phyloP scores from a whole-genome alignment of 2,888 invertebrate species.

The Heliconius aoede region DNA sequence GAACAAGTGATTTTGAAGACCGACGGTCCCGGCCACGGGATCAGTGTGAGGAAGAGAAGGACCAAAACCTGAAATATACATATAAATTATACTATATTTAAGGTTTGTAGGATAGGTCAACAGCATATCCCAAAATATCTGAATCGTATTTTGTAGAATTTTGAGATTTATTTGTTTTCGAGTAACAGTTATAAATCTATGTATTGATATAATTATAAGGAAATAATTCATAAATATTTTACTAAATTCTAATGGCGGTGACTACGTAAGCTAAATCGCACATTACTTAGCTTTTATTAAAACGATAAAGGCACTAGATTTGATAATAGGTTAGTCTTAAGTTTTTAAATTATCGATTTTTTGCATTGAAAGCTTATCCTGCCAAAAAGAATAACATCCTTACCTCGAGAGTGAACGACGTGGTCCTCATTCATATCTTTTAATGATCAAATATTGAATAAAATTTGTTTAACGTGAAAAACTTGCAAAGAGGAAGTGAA shows the following conservation, averaged over 20 bases:
- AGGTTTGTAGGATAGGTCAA: neutral
- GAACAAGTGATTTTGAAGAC: constrained; percentile 94
- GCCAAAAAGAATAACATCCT: constrained; percentile 58
- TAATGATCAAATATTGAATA: constrained; percentile 69
- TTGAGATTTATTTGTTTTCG: neutral
- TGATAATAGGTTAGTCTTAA: constrained; percentile 70
- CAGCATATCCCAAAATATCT: neutral
- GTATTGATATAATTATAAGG: neutral
- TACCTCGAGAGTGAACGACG: constrained; percentile 93
- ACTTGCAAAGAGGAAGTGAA: constrained; percentile 46
- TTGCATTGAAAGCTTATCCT: constrained; percentile 47
- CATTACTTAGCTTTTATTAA: neutral
- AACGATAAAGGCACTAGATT: neutral
- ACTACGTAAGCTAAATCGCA: neutral
- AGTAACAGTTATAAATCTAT: neutral
- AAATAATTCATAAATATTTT: neutral
- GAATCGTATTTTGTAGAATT: no score
- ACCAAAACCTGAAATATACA: constrained; percentile 86
- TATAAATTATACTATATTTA: neutral
- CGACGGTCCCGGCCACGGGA: constrained; percentile 94
- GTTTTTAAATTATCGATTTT: constrained; percentile 79
- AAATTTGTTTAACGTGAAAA: constrained; percentile 62
- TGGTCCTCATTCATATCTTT: constrained; percentile 95
- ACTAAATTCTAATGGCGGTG: neutral
- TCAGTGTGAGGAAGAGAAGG: constrained; percentile 91